These are phyloP conservation scores for Xylophagus ater DNA, from an alignment of 2,888 invertebrate genomes.

Conservation along the genomic window DNA sequence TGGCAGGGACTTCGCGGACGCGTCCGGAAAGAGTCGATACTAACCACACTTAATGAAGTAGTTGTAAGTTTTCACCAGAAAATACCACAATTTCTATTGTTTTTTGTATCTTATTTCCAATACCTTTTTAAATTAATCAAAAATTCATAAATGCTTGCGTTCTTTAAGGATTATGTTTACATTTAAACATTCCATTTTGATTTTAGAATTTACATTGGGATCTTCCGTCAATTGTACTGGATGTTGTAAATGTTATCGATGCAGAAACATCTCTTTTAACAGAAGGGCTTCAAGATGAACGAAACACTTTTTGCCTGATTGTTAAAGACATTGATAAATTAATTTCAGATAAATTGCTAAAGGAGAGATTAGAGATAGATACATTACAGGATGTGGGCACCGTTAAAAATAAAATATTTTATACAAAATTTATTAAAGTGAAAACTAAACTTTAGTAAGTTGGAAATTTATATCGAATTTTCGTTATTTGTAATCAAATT, in stretches of 20 bases:
- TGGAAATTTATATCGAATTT: conserved; percentile 16
- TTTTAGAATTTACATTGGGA: conserved; percentile 64
- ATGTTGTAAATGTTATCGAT: conserved; percentile 75
- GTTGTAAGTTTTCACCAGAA: no score
- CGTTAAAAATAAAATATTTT: conserved; percentile 78
- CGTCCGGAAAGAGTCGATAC: conserved; percentile 66
- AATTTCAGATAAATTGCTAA: conserved; percentile 75
- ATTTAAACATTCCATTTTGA: not conserved
- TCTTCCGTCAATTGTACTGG: conserved; percentile 71
- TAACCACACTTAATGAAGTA: conserved; percentile 61
- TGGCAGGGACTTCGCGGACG: conserved; percentile 64
- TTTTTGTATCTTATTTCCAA: not conserved
- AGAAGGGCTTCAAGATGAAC: conserved; percentile 58
- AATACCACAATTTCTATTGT: no score
- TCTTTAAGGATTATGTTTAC: not conserved
- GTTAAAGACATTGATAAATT: conserved; percentile 72
- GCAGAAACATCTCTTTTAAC: conserved; percentile 54
- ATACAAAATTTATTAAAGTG: conserved; percentile 92
- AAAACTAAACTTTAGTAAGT: conserved; percentile 97
- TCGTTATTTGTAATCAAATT: conserved; percentile 5
- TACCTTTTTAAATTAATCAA: not conserved
- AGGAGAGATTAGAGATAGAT: conserved; percentile 88
- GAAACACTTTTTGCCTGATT: conserved; percentile 64
- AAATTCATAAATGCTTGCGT: not conserved
- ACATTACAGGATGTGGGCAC: conserved; percentile 85